Base-by-base conservation (phyloP, 2,888 invertebrate genomes). In the Orthosia gothica region DNA sequence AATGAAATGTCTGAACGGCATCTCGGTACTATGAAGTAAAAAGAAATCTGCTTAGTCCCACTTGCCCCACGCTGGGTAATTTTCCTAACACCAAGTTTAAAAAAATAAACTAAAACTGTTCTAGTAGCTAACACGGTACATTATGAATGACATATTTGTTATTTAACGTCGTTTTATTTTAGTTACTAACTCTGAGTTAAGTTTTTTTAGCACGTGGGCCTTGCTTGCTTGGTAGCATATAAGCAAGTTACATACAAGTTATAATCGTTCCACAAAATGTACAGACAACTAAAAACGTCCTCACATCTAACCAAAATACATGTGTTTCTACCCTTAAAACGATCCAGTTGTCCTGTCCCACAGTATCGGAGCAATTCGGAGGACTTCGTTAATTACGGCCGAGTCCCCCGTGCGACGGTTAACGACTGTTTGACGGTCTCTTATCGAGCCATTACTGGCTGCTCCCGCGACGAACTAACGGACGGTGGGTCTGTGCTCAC, bases 361-460 rank as follows among this genome's bases (percentile, higher is more conserved):
- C 58, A 3, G 50, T 71, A 74, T 71, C 18, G 58, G 52, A 55
- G 47, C 69, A 26, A 62, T 70, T 81, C 55, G 26, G 26, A 40
- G 55, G 63, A 63, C 74, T 74, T 59, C 40, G 68, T 79, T 83
- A 82, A 82, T 79, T 73, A 72, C 69, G 50, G 26, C 62, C 57
- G 55, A 54, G 55, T 64, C 79, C 74, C 79, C 62, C 68, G 58
- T 49, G 79, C 58, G 72, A 68, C 61, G 32, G 61, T 62, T 79
- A 82, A 82, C 70, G 79, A 65, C 76, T 75, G 61, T 68, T 73
- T 76, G 62, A 70, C 71, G 70, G 50, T 78, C 69, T 80, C 81
- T 80, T 80, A 68, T 68, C 70, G 81, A 76, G 70, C 66, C 79
- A 82, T 82, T 76, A 75, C 70, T 55, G 65, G n/a, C n/a, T 70